Evolutionary conservation across 2,797 vertebrate species (phyloP).

Genomic region (Phyllotis vaccarum): DNA sequence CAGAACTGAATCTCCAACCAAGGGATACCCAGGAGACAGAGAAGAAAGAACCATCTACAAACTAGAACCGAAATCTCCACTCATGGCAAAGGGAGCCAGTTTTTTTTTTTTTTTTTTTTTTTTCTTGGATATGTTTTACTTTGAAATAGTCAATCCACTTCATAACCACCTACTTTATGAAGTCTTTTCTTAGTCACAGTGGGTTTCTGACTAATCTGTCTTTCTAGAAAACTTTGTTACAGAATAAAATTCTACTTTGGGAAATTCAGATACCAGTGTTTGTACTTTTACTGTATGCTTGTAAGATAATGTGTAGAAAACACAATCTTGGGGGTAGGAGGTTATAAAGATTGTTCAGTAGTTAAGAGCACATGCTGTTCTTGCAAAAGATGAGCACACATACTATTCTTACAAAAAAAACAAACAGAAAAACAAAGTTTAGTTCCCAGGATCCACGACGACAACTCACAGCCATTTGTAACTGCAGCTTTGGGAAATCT

Average conservation of each 20-base stretch:
- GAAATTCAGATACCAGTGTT: slow-evolving; percentile 3
- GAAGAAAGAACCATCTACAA: slow-evolving; percentile 71
- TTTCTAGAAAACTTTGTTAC: background rate
- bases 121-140: background rate
- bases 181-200: background rate
- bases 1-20: slow-evolving; percentile 81
- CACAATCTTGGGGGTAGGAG: background rate
- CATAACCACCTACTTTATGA: background rate
- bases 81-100: slow-evolving; percentile 57
- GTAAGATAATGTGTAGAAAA: background rate
- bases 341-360: background rate
- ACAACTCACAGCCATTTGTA: background rate
- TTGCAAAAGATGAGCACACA: background rate
- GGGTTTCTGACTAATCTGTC: slow-evolving; percentile 20
- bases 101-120: too few species aligned
- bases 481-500: background rate
- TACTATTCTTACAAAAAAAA: background rate
- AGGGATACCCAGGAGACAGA: slow-evolving; percentile 78
- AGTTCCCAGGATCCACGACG: background rate
- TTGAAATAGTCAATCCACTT: background rate
- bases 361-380: background rate
- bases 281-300: background rate
- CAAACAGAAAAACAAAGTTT: background rate
- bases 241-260: slow-evolving; percentile 4
- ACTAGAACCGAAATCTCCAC: slow-evolving; percentile 57